Percentiles rank a stretch among this genome's conserved stretches.
These are phyloP conservation scores for Gallinago nigripennis DNA, from an alignment of 2,797 vertebrate species.

Conservation along the genomic window DNA sequence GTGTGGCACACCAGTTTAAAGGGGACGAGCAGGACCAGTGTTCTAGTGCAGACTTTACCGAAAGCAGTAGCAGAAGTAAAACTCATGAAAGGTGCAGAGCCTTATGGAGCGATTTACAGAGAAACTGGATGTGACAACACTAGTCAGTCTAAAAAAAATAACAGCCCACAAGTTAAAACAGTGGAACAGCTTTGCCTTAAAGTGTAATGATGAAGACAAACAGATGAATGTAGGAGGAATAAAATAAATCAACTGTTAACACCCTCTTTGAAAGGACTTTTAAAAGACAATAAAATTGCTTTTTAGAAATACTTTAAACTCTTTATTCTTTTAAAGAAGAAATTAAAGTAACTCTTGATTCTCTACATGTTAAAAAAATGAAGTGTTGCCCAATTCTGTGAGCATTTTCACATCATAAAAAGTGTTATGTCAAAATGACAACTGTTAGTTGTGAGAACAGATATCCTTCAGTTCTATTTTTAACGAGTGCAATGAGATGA, in stretches of 20 bases:
- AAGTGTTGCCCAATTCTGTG: background rate
- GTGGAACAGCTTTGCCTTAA: slow-evolving; percentile 31
- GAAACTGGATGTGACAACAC: background rate
- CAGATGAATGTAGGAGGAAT: slow-evolving; percentile 71
- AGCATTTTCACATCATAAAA: background rate
- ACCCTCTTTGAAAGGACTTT: background rate
- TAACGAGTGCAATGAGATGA: background rate
- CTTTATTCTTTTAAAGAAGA: background rate
- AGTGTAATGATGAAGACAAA: slow-evolving; percentile 62
- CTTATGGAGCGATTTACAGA: background rate
- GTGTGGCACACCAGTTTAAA: background rate
- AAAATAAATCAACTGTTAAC: slow-evolving; percentile 48
- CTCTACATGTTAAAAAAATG: background rate
- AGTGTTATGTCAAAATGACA: background rate
- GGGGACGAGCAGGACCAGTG: background rate
- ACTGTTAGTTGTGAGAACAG: background rate
- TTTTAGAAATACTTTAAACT: background rate
- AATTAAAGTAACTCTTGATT: background rate
- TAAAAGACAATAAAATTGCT: background rate
- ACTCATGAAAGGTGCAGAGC: background rate
- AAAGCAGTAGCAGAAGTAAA: background rate
- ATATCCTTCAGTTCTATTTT: background rate
- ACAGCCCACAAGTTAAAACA: slow-evolving; percentile 45
- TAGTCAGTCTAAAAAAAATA: background rate
- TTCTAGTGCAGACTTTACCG: background rate